Conservation (phyloP, 2,888 invertebrate species). For the Amphimallon solstitiale region DNA sequence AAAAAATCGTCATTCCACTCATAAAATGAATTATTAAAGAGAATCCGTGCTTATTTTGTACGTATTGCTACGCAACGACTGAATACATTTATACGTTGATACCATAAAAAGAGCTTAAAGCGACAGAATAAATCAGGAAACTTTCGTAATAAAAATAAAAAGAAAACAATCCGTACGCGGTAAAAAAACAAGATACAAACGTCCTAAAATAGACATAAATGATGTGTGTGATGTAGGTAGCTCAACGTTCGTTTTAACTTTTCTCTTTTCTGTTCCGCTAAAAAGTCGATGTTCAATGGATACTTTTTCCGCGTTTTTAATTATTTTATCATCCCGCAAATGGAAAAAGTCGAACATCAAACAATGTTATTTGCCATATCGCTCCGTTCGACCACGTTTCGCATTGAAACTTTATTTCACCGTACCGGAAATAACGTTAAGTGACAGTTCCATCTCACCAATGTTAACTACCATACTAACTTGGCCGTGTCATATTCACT, state of each 20-base stretch:
- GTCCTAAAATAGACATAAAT: conserved; percentile 3
- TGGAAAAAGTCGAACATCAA: not conserved
- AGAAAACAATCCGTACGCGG: conserved; percentile 6
- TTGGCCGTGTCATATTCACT: conserved; percentile 16
- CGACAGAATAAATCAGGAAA: conserved; percentile 16
- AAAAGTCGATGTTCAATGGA: not conserved
- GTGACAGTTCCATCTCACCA: conserved; percentile 35
- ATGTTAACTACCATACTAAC: conserved; percentile 14
- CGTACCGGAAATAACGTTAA: conserved; percentile 17
- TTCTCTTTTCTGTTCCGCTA: not conserved
- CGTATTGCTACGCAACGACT: conserved; percentile 11
- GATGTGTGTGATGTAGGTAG: not conserved
- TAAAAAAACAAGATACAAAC: conserved; percentile 8
- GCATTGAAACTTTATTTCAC: conserved; percentile 17
- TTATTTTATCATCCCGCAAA: not conserved
- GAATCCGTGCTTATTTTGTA: conserved; percentile 1
- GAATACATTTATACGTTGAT: conserved; percentile 13
- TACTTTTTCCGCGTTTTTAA: conserved; percentile 10
- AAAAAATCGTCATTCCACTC: conserved; percentile 10
- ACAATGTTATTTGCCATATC: conserved; percentile 14
- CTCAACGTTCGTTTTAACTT: not conserved
- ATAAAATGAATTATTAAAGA: conserved; percentile 17
- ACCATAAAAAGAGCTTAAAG: conserved; percentile 13
- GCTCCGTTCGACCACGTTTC: not conserved
- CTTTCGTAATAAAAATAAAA: conserved; percentile 25